These are phyloP conservation scores for Kuschelorhynchus macadamiae DNA, from an alignment of 2,888 invertebrate genomes.

Conservation along the genomic window DNA sequence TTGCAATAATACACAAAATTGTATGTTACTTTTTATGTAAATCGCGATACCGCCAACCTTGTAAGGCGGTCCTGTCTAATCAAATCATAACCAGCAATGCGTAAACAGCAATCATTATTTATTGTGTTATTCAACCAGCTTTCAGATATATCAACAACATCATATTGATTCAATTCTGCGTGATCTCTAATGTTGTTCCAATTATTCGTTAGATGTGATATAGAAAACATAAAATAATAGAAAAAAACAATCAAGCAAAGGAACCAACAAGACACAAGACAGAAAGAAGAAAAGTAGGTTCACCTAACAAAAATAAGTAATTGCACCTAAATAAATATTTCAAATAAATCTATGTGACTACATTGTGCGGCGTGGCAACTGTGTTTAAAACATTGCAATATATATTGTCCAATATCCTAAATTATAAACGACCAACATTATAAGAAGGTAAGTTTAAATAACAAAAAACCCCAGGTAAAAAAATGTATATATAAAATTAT, in stretches of 20 bases:
- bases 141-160: not conserved
- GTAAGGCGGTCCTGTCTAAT: constrained; percentile 1
- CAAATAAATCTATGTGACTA: no score
- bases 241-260: not conserved
- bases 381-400: no score
- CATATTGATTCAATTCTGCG: not conserved
- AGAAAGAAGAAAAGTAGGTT: constrained; percentile 1
- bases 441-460: no score
- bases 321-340: no score
- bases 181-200: not conserved
- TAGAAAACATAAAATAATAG: not conserved
- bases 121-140: no score
- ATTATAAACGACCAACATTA: no score
- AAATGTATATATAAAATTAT: no score
- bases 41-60: not conserved
- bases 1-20: not conserved
- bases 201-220: constrained; percentile 2
- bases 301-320: no score
- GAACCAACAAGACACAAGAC: not conserved
- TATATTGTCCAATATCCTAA: no score
- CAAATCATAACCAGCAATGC: not conserved
- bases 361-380: no score
- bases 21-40: not conserved
- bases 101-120: no score
- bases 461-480: no score